Conservation (phyloP, 2,888 invertebrate genomes). For the Sminthurinus aureus region DNA sequence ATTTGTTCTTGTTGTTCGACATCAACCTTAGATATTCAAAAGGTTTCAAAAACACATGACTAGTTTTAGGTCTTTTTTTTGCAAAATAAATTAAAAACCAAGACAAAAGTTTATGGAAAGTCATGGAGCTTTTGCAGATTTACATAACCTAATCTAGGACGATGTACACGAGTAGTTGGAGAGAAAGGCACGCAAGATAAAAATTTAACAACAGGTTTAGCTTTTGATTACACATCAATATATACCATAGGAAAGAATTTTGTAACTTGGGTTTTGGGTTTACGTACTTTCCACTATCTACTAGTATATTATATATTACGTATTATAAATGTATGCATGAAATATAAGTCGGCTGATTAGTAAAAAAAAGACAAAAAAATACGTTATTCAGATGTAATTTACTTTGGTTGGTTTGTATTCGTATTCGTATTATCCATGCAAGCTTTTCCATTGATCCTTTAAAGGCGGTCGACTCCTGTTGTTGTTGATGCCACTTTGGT, state of each 20-base stretch:
- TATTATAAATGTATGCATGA: neutral
- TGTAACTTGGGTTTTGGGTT: neutral
- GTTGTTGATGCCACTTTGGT: neutral
- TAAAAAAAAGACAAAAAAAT: neutral
- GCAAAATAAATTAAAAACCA: too few species aligned
- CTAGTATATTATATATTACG: too few species aligned
- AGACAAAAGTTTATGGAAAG: neutral
- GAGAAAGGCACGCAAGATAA: neutral
- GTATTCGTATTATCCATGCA: neutral
- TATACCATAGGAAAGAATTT: neutral
- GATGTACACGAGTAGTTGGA: neutral
- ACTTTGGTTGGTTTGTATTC: neutral
- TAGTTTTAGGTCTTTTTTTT: too few species aligned
- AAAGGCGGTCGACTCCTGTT: neutral
- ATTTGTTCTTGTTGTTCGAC: too few species aligned
- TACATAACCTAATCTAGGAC: neutral
- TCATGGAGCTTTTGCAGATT: constrained; percentile 2
- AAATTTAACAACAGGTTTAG: neutral
- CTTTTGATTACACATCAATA: neutral
- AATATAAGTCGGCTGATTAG: neutral
- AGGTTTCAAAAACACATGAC: too few species aligned
- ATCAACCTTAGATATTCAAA: too few species aligned
- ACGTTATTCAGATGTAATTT: constrained; percentile 10
- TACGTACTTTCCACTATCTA: too few species aligned
- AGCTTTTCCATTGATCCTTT: neutral